These are phyloP conservation scores for Chelon auratus DNA, from an alignment of 2,797 vertebrate genomes.

Conservation along the genomic window DNA sequence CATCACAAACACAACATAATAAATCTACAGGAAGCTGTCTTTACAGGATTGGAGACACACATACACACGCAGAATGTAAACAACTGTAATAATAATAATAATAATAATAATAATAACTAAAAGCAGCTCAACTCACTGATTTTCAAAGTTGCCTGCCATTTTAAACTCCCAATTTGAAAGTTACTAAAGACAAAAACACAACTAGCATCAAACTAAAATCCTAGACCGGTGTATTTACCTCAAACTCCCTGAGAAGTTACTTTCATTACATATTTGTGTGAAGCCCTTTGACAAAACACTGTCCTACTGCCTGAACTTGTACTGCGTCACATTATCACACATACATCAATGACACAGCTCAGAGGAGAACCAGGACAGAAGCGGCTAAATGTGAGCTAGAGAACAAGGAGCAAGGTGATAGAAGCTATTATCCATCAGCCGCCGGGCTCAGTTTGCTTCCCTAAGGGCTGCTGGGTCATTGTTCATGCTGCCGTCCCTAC, in stretches of 20 bases:
- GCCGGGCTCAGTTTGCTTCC: not conserved
- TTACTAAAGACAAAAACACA: no score
- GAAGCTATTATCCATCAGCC: conserved; percentile 24
- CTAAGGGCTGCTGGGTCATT: not conserved
- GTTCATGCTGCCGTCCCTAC: conserved; percentile 69
- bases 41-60: not conserved
- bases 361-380: conserved; percentile 1
- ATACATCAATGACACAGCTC: not conserved
- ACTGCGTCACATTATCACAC: not conserved
- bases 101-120: no score
- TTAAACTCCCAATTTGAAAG: no score
- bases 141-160: not conserved
- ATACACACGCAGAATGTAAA: no score
- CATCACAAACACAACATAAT: not conserved
- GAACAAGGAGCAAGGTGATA: conserved; percentile 14
- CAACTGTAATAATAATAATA: no score
- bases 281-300: not conserved
- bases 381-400: conserved; percentile 11
- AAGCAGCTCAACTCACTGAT: not conserved
- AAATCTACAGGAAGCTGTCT: not conserved
- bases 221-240: not conserved
- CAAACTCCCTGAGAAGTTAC: not conserved
- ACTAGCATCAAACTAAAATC: not conserved
- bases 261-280: not conserved
- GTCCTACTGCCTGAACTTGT: not conserved